phyloP scores from a whole-genome alignment of 2,888 invertebrate genomes.

The Panopea generosa region DNA sequence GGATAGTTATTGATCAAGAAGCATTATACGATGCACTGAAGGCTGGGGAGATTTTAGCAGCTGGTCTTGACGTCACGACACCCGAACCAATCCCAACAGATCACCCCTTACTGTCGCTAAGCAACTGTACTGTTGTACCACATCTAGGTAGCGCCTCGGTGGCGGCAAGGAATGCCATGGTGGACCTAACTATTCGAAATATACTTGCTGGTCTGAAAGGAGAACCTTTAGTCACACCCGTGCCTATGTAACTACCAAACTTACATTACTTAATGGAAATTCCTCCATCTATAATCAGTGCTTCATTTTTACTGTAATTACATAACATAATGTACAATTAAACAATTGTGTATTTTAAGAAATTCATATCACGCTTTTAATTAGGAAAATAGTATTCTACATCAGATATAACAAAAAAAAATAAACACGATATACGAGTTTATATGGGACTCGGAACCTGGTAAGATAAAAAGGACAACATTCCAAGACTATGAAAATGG shows the following conservation, averaged over 20 bases:
- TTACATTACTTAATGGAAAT: too few relatives aligned
- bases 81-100: slow-evolving; percentile 95
- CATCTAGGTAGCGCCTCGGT: slow-evolving; percentile 95
- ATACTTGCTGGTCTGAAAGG: slow-evolving; percentile 91
- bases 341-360: too few relatives aligned
- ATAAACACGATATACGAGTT: too few relatives aligned
- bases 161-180: slow-evolving; percentile 92
- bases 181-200: slow-evolving; percentile 91
- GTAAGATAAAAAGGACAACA: too few relatives aligned
- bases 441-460: too few relatives aligned
- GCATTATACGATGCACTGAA: slow-evolving; percentile 91
- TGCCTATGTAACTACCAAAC: slow-evolving; percentile 17
- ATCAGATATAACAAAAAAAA: too few relatives aligned
- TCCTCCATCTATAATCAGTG: too few relatives aligned
- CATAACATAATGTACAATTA: too few relatives aligned
- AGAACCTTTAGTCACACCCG: slow-evolving; percentile 88
- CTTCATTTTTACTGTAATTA: too few relatives aligned
- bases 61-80: slow-evolving; percentile 95
- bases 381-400: too few relatives aligned
- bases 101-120: slow-evolving; percentile 90
- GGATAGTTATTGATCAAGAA: slow-evolving; percentile 89
- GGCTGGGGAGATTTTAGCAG: slow-evolving; percentile 90
- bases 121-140: slow-evolving; percentile 93
- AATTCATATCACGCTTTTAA: too few relatives aligned
- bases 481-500: too few relatives aligned